Conservation (phyloP, 2,888 invertebrate genomes). For the Sabatieria punctata region DNA sequence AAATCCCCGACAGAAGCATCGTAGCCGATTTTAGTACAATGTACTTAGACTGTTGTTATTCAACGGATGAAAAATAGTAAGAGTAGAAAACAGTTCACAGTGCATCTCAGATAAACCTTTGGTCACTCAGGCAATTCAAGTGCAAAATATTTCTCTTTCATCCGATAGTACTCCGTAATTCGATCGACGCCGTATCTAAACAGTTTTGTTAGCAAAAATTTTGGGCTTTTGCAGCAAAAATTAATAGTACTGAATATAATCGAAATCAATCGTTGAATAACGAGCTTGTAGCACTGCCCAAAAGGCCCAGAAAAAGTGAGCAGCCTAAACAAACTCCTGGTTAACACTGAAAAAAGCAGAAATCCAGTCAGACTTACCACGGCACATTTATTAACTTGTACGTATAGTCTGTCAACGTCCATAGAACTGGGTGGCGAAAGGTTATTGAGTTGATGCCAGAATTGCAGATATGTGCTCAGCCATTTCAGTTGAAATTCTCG, state of each 20-base stretch:
- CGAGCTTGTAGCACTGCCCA: constrained; percentile 33
- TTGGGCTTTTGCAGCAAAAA: too few species aligned
- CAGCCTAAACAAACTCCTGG: not conserved
- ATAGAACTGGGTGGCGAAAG: not conserved
- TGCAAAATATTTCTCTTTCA: too few species aligned
- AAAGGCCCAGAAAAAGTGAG: constrained; percentile 27
- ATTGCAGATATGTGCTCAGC: constrained; percentile 57
- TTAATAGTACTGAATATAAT: constrained; percentile 27
- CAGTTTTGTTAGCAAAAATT: too few species aligned
- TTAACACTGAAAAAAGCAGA: not conserved
- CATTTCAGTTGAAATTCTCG: constrained; percentile 59
- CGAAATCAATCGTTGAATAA: constrained; percentile 31
- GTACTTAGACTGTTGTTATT: too few species aligned
- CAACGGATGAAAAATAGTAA: too few species aligned
- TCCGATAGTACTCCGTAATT: too few species aligned
- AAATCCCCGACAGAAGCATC: too few species aligned
- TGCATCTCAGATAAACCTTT: too few species aligned
- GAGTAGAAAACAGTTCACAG: too few species aligned
- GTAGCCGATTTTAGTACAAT: too few species aligned
- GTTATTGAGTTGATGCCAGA: constrained; percentile 34
- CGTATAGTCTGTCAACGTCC: constrained; percentile 50
- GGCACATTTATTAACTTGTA: constrained; percentile 59
- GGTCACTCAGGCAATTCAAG: too few species aligned
- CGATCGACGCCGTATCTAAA: too few species aligned
- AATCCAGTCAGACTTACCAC: constrained; percentile 35